Conservation (phyloP, 2,113 vertebrate species). For the Galeopterus variegatus region DNA sequence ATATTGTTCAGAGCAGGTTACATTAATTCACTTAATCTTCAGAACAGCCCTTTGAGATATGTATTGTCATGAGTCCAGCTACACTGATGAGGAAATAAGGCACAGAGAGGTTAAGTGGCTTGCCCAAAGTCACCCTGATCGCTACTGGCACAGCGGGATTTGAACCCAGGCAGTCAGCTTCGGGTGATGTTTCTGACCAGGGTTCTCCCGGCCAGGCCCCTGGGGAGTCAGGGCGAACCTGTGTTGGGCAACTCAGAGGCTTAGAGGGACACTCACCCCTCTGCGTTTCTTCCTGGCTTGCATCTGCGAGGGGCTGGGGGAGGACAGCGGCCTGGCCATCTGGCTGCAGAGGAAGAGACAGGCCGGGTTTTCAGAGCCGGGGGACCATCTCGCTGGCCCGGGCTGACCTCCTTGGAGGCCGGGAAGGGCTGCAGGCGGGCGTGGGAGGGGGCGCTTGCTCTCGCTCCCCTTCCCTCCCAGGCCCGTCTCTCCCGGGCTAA, state of each 20-base stretch:
- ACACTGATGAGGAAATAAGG: not conserved
- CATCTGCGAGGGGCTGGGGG: conserved; percentile 94
- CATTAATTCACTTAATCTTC: conserved; percentile 6
- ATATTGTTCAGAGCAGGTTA: not conserved
- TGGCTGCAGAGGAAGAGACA: conserved; percentile 88
- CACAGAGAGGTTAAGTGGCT: not conserved
- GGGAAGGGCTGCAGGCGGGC: not conserved
- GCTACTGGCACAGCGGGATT: not conserved
- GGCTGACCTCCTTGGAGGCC: conserved; percentile 30
- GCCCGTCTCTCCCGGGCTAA: not conserved
- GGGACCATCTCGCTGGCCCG: conserved; percentile 10
- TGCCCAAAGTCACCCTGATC: not conserved
- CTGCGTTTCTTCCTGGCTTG: conserved; percentile 97
- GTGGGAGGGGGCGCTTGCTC: not conserved
- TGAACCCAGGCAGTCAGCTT: not conserved
- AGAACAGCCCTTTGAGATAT: not conserved
- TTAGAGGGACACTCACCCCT: conserved; percentile 92
- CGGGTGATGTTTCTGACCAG: not conserved
- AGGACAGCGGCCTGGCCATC: conserved; percentile 94
- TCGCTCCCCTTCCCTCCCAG: not conserved
- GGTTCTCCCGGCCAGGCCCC: not conserved
- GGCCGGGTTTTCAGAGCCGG: conserved; percentile 40
- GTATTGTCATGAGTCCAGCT: not conserved
- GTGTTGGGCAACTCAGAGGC: not conserved
- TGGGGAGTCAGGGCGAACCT: not conserved